A percentile compares a stretch with the other conserved stretches of the same genome.
Conservation (phyloP, 2,888 invertebrate species). For the Zonitis immaculata region DNA sequence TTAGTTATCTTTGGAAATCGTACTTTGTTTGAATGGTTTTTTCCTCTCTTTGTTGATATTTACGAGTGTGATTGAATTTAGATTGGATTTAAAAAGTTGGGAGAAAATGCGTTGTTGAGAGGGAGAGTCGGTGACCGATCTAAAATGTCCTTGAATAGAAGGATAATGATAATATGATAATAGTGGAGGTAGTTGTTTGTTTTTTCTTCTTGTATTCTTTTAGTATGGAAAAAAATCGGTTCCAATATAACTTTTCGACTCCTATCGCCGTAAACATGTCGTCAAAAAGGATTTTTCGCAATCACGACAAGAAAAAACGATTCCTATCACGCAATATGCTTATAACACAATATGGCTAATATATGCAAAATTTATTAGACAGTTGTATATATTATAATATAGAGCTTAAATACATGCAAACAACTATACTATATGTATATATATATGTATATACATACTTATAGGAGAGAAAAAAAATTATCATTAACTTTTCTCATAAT, state of each 20-base stretch:
- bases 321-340: constrained; percentile 20
- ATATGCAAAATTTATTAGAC: constrained; percentile 21
- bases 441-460: no score
- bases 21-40: constrained; percentile 31
- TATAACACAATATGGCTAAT: constrained; percentile 21
- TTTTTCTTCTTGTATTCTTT: no score
- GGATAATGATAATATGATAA: background rate
- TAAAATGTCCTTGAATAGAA: background rate
- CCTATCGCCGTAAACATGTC: constrained; percentile 12
- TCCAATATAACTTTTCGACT: background rate
- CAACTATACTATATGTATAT: no score
- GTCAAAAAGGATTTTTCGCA: constrained; percentile 10
- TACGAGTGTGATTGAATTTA: constrained; percentile 34
- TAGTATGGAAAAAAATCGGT: background rate
- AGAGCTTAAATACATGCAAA: constrained; percentile 19
- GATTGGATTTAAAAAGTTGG: constrained; percentile 30
- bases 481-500: constrained; percentile 20
- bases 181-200: no score
- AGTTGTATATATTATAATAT: constrained; percentile 17
- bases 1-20: constrained; percentile 36
- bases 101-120: constrained; percentile 11
- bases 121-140: constrained; percentile 5
- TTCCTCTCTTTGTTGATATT: constrained; percentile 26
- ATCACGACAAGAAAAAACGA: constrained; percentile 9
- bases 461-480: constrained; percentile 19